These are phyloP conservation scores for Campoletis raptor DNA, from an alignment of 2,888 invertebrate species.

Conservation along the genomic window DNA sequence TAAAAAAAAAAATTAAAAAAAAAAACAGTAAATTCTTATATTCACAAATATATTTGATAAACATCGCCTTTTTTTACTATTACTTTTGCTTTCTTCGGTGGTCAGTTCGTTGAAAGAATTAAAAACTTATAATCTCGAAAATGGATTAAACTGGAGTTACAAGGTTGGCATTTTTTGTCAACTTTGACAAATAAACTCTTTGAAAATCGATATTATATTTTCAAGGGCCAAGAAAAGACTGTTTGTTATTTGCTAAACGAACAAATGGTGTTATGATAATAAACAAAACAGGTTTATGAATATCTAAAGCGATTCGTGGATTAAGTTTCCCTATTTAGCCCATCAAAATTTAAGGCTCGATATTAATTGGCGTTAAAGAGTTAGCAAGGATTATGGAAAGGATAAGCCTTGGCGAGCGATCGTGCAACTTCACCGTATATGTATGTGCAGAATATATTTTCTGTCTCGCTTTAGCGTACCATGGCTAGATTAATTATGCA, in stretches of 20 bases:
- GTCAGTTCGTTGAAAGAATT: neutral
- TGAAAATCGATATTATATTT: neutral
- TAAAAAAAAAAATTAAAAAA: neutral
- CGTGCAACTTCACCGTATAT: constrained; percentile 62
- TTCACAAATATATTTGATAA: neutral
- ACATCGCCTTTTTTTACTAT: neutral
- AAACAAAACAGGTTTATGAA: neutral
- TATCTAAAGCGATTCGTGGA: neutral
- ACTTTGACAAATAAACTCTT: neutral
- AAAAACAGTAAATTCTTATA: neutral
- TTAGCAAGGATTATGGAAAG: constrained; percentile 31
- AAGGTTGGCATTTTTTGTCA: neutral
- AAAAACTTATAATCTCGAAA: neutral
- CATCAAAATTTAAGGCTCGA: constrained; percentile 28
- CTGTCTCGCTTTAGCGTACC: constrained; percentile 55
- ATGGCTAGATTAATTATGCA: constrained; percentile 79
- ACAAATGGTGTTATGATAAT: neutral
- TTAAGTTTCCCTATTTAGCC: neutral
- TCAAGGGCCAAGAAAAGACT: no score
- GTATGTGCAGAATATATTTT: constrained; percentile 22
- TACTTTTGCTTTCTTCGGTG: neutral
- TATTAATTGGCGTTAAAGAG: constrained; percentile 44
- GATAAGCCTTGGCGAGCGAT: constrained; percentile 24
- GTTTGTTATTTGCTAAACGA: neutral
- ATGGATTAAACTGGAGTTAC: neutral